Percentiles rank a stretch among this genome's conserved stretches.
phyloP scores from a whole-genome alignment of 2,888 invertebrate genomes.

The Furcula furcula region DNA sequence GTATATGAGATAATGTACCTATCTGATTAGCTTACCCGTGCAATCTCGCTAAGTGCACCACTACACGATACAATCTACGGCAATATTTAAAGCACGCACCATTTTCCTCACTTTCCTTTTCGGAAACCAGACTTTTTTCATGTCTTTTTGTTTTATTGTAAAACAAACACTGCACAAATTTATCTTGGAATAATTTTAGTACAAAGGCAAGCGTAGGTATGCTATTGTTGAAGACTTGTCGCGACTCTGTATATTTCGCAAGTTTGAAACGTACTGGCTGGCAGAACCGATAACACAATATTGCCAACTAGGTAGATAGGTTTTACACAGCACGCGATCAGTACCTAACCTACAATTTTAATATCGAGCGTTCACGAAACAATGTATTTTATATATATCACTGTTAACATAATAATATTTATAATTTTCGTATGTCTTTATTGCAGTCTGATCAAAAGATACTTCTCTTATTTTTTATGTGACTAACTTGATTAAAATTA shows the following conservation, averaged over 20 bases:
- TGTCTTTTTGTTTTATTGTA: conserved; percentile 12
- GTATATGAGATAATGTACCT: conserved; percentile 25
- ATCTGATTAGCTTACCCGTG: conserved; percentile 42
- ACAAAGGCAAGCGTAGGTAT: conserved; percentile 22
- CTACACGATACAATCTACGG: conserved; percentile 47
- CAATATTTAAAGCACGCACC: conserved; percentile 54
- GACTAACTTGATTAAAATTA: too few relatives aligned
- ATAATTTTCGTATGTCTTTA: too few relatives aligned
- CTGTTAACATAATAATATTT: too few relatives aligned
- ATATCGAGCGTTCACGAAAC: conserved; percentile 51
- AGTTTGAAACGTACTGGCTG: conserved; percentile 65
- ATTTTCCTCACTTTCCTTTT: conserved; percentile 64
- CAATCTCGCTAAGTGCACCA: conserved; percentile 44
- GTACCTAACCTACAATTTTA: conserved; percentile 41
- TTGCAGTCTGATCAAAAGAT: too few relatives aligned
- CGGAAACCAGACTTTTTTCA: conserved; percentile 57
- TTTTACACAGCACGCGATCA: conserved; percentile 72
- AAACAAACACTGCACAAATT: conserved; percentile 20
- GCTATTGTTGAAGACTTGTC: conserved; percentile 40
- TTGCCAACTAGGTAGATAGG: conserved; percentile 70
- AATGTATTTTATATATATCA: conserved; percentile 24
- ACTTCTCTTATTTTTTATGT: too few relatives aligned
- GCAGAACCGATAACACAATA: conserved; percentile 53
- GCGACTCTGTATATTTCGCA: conserved; percentile 60
- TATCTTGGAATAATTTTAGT: conserved; percentile 13